Evolutionary conservation across 35 echinoderm and acorn worm species (phyloP).

Genomic region (Diadema setosum): DNA sequence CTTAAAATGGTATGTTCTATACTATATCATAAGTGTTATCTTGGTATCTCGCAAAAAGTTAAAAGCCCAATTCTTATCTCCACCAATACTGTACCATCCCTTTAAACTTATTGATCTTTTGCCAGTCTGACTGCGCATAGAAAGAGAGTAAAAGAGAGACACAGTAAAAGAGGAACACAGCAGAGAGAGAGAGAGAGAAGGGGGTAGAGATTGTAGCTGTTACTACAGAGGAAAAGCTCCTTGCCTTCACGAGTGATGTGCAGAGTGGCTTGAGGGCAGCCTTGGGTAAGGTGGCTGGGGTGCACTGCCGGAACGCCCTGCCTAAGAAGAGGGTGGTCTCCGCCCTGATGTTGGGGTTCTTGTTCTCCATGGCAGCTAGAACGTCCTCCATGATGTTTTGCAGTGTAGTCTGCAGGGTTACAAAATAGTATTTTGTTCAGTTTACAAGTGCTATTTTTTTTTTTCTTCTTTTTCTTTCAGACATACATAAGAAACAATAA

Average conservation of each 20-base stretch:
- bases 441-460: no score
- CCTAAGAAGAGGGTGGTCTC: constrained; percentile 84
- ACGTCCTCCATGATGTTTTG: constrained; percentile 90
- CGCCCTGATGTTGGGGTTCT: constrained; percentile 83
- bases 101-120: no score
- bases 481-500: no score
- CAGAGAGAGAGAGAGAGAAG: neutral
- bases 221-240: neutral
- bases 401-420: constrained; percentile 57
- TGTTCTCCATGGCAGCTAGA: constrained; percentile 74
- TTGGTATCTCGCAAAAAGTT: no score
- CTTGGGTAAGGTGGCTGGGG: constrained; percentile 69
- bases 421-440: no score
- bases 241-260: constrained; percentile 78
- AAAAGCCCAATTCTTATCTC: no score
- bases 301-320: constrained; percentile 56
- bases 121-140: no score
- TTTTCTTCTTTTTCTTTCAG: no score
- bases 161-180: neutral
- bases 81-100: no score
- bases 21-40: no score
- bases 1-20: no score
- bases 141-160: no score
- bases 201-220: neutral
- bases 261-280: constrained; percentile 82